Evolutionary conservation across 1,140 invertebrate species (phyloP).

Genomic region (Nymphalis io): DNA sequence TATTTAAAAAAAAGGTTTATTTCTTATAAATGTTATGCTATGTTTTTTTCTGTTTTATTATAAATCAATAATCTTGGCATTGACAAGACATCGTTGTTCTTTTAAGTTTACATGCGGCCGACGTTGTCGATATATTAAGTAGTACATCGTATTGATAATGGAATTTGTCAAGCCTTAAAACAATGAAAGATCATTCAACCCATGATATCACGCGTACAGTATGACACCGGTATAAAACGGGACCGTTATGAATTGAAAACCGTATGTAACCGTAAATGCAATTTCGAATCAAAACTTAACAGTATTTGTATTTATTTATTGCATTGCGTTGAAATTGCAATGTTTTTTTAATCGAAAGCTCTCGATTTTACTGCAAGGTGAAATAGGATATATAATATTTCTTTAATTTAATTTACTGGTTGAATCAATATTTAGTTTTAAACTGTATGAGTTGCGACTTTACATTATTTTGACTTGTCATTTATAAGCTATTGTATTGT

Average conservation of each 20-base stretch:
- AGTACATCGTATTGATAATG: background rate
- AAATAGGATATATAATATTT: background rate
- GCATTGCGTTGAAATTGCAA: background rate
- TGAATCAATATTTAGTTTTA: too few relatives aligned
- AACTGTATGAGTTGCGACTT: too few relatives aligned
- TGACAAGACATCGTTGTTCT: background rate
- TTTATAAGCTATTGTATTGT: too few relatives aligned
- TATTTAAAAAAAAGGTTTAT: too few relatives aligned
- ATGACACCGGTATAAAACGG: background rate
- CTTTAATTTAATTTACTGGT: too few relatives aligned
- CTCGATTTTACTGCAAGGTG: background rate
- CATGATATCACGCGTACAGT: background rate
- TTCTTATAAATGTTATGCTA: too few relatives aligned
- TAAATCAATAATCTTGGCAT: too few relatives aligned
- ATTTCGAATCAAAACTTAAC: conserved; percentile 7
- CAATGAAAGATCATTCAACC: conserved; percentile 7
- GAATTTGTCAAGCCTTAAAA: background rate
- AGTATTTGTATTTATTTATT: conserved; percentile 2
- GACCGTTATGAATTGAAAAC: conserved; percentile 13
- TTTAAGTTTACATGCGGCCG: background rate
- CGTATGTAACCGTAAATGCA: conserved; percentile 8
- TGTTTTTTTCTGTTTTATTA: too few relatives aligned
- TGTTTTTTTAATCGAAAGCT: background rate
- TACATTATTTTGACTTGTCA: too few relatives aligned
- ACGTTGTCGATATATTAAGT: background rate